Evolutionary conservation across 1,140 invertebrate species (phyloP), one percentile per base, ranked within the genome.

Genomic region (Ruditapes philippinarum): DNA sequence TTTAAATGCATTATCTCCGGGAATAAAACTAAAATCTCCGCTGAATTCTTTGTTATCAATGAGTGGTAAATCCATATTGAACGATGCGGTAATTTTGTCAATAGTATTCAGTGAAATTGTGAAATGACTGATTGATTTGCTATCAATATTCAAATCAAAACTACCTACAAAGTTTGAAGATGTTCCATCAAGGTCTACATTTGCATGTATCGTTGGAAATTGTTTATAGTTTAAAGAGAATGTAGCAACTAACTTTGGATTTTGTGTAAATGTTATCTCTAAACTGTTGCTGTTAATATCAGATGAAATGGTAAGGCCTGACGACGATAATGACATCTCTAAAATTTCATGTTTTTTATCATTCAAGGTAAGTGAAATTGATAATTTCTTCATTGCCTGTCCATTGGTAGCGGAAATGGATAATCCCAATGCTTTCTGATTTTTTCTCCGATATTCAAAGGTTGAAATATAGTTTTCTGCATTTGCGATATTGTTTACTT

Each of bases 371-470:
- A 40, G 14, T 22, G 36, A 31, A 0, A 70, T 17, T 38, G 36
- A 17, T 38, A 11, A 11, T 36, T 70, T 2, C 9, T 38, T 70
- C 38, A 38, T 40, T 1, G 11, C 36, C 7, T 17, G 14, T n/a
- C 38, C n/a, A 70, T 38, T 17, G 9, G 36, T 38, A 19, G 38
- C 22, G 3, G 33, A 38, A 49, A 65, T 22, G 17, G 2, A 31
- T 17, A 40, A 62, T 42, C 79, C 79, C 42, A 40, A 81, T 9
- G 31, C 25, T 65, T 42, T 81, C 51, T 65, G 25, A 65, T 22
- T 22, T 42, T 62, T 33, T 5, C 33, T 25, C 62, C 40, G 36
- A 5, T 40, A n/a, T 57, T 81, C 79, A 14, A 25, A 12, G 14
- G 22, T 40, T 3, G 3, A n/a, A 25, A 38, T n/a, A n/a, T 42